A percentile compares a stretch with the other conserved stretches of the same genome.
Evolutionary conservation across 2,797 vertebrate species (phyloP).

Genomic region (Ptychobarbus kaznakovi): DNA sequence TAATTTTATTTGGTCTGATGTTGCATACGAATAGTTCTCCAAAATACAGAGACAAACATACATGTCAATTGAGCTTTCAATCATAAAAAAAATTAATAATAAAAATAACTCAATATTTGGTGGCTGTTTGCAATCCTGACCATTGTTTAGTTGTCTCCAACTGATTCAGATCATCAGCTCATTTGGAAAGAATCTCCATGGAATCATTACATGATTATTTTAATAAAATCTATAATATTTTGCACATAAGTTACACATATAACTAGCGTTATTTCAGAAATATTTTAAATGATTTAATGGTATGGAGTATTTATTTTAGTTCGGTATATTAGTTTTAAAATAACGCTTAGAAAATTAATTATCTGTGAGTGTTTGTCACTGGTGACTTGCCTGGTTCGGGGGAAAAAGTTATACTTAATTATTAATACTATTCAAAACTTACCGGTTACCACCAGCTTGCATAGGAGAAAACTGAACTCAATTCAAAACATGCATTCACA

Average conservation of each 20-base stretch:
- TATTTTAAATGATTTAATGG: background rate
- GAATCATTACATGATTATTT: background rate
- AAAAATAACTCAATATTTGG: background rate
- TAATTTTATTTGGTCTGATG: background rate
- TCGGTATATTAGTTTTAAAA: background rate
- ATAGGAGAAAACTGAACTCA: background rate
- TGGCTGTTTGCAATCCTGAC: background rate
- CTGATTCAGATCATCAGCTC: background rate
- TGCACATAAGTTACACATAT: background rate
- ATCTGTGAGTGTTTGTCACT: background rate
- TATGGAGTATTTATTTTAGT: background rate
- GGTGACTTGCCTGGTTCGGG: background rate
- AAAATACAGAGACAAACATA: background rate
- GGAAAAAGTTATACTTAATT: background rate
- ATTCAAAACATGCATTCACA: background rate
- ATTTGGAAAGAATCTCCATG: background rate
- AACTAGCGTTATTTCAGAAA: background rate
- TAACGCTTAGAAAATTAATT: background rate
- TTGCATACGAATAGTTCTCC: background rate
- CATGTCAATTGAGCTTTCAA: background rate
- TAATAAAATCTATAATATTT: background rate
- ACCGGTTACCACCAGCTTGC: background rate
- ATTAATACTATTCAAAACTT: background rate
- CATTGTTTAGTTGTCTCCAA: background rate
- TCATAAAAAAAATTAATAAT: background rate